Conservation (phyloP, 2,797 vertebrate genomes). For the Gymnocypris eckloni region DNA sequence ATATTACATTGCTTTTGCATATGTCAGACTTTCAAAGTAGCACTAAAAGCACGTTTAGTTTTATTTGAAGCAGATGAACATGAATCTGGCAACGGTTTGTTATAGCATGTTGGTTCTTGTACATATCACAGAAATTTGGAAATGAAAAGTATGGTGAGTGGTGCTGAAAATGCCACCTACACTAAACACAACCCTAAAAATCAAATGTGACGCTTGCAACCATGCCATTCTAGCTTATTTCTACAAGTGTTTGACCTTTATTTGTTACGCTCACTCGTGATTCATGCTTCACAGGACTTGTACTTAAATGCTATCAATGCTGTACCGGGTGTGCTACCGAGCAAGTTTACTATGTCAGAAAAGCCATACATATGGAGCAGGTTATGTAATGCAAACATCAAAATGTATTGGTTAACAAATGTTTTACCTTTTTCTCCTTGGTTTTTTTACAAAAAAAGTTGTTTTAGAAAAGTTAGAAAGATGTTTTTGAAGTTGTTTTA, state of each 20-base stretch:
- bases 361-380: not conserved
- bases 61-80: not conserved
- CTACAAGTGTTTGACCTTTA: not conserved
- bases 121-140: not conserved
- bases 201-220: not conserved
- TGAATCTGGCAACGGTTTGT: not conserved
- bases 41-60: too few species aligned
- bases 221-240: not conserved
- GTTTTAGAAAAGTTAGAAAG: not conserved
- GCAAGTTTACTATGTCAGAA: not conserved
- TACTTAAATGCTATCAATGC: not conserved
- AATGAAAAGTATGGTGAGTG: not conserved
- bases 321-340: not conserved
- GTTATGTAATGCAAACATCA: not conserved
- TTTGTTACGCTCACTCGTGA: not conserved
- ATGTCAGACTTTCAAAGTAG: not conserved
- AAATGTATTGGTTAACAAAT: not conserved
- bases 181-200: not conserved
- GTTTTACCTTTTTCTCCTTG: not conserved
- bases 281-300: not conserved
- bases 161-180: not conserved
- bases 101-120: not conserved
- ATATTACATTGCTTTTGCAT: not conserved
- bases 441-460: too few species aligned
- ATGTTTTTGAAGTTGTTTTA: not conserved